These are phyloP conservation scores for Galbula dea DNA, from an alignment of 2,113 vertebrate species.

Conservation along the genomic window DNA sequence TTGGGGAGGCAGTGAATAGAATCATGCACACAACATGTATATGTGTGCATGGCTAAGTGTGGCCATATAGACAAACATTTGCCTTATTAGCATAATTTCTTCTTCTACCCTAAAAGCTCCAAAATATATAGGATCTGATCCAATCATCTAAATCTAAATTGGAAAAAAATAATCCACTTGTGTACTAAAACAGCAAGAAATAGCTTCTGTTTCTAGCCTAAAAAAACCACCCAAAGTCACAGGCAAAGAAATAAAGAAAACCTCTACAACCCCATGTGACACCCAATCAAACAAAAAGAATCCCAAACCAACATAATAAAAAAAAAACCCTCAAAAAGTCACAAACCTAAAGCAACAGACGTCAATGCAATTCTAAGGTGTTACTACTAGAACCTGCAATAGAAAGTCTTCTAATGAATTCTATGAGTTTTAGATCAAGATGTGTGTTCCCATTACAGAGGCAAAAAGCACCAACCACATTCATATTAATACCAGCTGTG, in stretches of 20 bases:
- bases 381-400: background rate
- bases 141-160: background rate
- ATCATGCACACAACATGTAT: accelerated
- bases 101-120: background rate
- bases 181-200: background rate
- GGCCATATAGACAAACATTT: background rate
- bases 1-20: background rate
- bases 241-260: background rate
- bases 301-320: too few relatives aligned
- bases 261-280: too few relatives aligned
- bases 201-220: background rate
- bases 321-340: background rate
- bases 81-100: background rate
- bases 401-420: background rate
- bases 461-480: background rate
- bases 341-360: background rate
- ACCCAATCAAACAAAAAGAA: background rate
- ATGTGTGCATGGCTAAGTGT: background rate
- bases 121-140: background rate
- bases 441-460: background rate
- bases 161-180: background rate
- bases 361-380: background rate
- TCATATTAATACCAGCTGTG: background rate
- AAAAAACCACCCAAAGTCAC: background rate
- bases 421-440: background rate